Percentiles rank a stretch among this genome's conserved stretches.
Evolutionary conservation across 2,113 vertebrate species (phyloP).

Genomic region (Empidonax alnorum): DNA sequence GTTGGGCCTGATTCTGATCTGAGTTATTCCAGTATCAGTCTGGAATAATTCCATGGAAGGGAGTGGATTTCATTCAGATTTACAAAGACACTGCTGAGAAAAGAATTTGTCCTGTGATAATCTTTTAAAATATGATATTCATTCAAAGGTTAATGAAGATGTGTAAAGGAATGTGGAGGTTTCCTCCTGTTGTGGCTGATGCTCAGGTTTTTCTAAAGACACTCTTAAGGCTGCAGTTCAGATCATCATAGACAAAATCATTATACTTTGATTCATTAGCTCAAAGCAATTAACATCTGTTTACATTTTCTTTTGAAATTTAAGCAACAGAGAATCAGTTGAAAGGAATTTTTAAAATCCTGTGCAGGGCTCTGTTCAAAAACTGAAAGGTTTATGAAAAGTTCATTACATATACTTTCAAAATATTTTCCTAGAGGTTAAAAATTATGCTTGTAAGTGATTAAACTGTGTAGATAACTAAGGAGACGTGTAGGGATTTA

Average conservation of each 20-base stretch:
- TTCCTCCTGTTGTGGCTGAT: neutral
- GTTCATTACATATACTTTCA: neutral
- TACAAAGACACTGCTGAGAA: neutral
- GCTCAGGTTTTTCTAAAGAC: neutral
- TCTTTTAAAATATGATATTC: neutral
- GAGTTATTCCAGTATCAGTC: neutral
- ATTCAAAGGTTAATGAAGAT: neutral
- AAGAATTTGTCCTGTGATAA: neutral
- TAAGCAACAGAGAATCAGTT: neutral
- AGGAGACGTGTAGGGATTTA: constrained; percentile 33
- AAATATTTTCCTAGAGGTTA: constrained; percentile 62
- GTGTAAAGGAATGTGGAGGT: neutral
- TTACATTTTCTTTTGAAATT: constrained; percentile 26
- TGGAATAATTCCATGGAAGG: neutral
- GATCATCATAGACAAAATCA: neutral
- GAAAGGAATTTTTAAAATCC: neutral
- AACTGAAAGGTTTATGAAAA: constrained; percentile 25
- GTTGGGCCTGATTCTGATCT: neutral
- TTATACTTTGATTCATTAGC: neutral
- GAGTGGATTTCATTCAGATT: neutral
- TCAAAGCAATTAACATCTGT: constrained; percentile 23
- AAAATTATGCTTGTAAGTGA: constrained; percentile 55
- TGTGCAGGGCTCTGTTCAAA: neutral
- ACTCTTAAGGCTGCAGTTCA: neutral
- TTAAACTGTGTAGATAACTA: constrained; percentile 54